Percentiles rank a stretch among this genome's conserved stretches.
Evolutionary conservation across 2,797 vertebrate species (phyloP).

Genomic region (Enteromius afrohamiltoni): DNA sequence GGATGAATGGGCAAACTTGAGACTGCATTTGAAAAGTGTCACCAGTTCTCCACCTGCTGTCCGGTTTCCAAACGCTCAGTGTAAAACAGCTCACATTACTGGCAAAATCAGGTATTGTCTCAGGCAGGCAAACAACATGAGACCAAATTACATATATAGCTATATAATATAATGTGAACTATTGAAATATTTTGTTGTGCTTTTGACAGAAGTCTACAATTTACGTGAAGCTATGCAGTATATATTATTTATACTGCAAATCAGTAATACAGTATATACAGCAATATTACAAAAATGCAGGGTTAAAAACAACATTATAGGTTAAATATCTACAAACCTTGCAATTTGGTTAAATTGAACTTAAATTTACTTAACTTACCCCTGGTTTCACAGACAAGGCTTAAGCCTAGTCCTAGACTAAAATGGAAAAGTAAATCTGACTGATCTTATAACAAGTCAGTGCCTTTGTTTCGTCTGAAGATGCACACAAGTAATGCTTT

Average conservation of each 20-base stretch:
- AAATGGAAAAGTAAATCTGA: too few species aligned
- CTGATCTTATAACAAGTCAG: too few species aligned
- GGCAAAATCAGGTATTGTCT: neutral
- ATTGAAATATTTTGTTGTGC: neutral
- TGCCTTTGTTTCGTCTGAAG: too few species aligned
- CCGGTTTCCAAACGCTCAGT: neutral
- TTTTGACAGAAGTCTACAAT: neutral
- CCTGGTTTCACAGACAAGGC: too few species aligned
- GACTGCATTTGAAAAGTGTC: neutral
- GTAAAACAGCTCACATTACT: neutral
- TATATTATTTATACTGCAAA: neutral
- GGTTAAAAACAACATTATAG: neutral
- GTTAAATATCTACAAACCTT: neutral
- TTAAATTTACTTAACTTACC: neutral
- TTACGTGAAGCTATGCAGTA: neutral
- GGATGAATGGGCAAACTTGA: constrained; percentile 38
- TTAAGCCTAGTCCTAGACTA: too few species aligned
- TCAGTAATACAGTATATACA: neutral
- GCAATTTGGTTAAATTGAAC: neutral
- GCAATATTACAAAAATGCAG: neutral
- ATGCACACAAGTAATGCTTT: too few species aligned
- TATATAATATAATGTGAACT: neutral
- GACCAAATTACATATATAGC: neutral
- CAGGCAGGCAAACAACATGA: constrained; percentile 3
- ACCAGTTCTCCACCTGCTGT: constrained; percentile 15